phyloP scores from a whole-genome alignment of 2,113 vertebrate genomes.

The Strix aluco region DNA sequence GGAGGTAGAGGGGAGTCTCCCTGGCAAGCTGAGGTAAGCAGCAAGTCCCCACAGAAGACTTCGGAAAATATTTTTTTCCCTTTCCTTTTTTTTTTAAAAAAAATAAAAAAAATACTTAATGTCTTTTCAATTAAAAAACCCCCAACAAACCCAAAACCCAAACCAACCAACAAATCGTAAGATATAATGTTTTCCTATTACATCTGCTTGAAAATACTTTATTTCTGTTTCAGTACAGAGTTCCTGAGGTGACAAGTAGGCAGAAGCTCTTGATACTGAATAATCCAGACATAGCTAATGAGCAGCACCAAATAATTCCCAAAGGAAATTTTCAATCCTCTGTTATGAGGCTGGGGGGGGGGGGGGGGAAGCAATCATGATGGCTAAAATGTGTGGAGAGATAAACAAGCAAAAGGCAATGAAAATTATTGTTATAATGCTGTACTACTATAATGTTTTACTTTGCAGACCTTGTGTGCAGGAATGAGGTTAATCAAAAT shows the following conservation, averaged over 20 bases:
- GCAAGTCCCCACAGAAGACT: neutral
- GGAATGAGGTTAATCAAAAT: slow-evolving; percentile 99
- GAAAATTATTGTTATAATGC: neutral
- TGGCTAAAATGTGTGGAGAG: neutral
- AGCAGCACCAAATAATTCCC: neutral
- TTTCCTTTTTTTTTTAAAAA: too few species aligned
- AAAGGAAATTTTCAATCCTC: neutral
- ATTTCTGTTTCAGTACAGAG: neutral
- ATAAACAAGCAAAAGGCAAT: neutral
- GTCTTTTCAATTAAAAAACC: neutral
- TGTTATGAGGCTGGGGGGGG: neutral
- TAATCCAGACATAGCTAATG: neutral
- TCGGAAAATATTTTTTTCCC: neutral
- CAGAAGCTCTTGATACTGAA: neutral
- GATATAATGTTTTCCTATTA: neutral
- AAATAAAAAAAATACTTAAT: neutral
- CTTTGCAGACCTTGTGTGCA: slow-evolving; percentile 89
- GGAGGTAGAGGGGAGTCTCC: neutral
- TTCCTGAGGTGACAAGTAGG: neutral
- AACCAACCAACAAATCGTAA: neutral
- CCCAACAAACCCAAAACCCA: neutral
- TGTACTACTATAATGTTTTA: neutral
- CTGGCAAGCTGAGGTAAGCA: neutral
- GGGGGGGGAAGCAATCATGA: fast-evolving
- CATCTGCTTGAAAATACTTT: neutral